A percentile compares a stretch with the other conserved stretches of the same genome.
These are phyloP conservation scores for Priocnemis perturbator DNA, from an alignment of 2,888 invertebrate species.

Conservation along the genomic window DNA sequence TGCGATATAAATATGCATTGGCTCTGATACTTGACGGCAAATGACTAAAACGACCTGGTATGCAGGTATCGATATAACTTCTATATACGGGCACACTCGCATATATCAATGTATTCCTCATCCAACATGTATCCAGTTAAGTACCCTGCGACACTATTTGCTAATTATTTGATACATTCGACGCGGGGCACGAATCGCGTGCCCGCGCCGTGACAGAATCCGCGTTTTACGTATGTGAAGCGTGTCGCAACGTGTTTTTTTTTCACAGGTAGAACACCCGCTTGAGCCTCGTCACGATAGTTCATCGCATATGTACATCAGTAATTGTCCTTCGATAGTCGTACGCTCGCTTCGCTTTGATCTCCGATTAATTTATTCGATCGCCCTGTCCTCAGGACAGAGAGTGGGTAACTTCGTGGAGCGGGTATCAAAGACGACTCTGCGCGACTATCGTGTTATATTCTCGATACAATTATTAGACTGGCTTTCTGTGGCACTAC, in stretches of 20 bases:
- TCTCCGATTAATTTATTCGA: no score
- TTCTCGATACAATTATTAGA: neutral
- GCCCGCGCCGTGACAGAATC: neutral
- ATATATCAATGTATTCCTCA: neutral
- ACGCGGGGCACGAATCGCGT: neutral
- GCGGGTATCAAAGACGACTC: neutral
- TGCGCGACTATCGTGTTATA: neutral
- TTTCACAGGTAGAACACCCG: neutral
- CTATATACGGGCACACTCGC: no score
- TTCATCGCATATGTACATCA: neutral
- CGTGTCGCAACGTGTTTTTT: neutral
- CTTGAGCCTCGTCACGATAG: neutral
- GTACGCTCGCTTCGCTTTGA: neutral
- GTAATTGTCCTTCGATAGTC: no score
- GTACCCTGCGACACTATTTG: slow-evolving; percentile 1
- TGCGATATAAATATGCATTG: no score
- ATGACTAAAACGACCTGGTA: no score
- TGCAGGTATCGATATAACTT: no score
- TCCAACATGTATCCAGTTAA: neutral
- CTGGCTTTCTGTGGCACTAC: slow-evolving; percentile 38
- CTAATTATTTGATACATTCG: neutral
- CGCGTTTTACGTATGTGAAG: neutral
- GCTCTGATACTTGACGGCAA: no score
- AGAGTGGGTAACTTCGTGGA: no score
- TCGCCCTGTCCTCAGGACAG: neutral